Conservation (phyloP, 2,888 invertebrate genomes). For the Nemotelus nigrinus region DNA sequence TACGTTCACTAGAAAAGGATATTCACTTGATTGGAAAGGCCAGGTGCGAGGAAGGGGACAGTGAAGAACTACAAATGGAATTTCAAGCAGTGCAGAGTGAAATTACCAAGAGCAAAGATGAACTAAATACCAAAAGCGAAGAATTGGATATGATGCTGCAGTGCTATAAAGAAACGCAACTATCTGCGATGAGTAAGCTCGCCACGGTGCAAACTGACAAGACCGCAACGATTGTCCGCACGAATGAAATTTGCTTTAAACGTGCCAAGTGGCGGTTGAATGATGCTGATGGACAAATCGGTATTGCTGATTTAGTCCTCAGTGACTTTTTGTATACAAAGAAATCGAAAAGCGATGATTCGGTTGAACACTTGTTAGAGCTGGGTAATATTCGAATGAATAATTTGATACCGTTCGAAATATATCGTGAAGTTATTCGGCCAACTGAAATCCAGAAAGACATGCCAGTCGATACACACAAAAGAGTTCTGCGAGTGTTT, state of each 20-base stretch:
- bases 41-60: constrained; percentile 74
- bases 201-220: constrained; percentile 76
- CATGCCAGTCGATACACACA: constrained; percentile 87
- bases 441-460: constrained; percentile 83
- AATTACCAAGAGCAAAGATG: constrained; percentile 90
- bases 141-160: constrained; percentile 95
- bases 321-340: constrained; percentile 98
- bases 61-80: constrained; percentile 72
- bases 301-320: constrained; percentile 94
- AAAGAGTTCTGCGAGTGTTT: constrained; percentile 91
- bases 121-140: constrained; percentile 86
- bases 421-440: constrained; percentile 87
- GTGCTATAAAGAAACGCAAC: constrained; percentile 85
- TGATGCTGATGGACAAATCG: constrained; percentile 96
- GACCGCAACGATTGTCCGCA: constrained; percentile 80
- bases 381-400: constrained; percentile 95
- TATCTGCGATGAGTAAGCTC: constrained; percentile 69
- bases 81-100: constrained; percentile 73
- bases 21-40: constrained; percentile 87
- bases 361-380: constrained; percentile 96
- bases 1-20: constrained; percentile 88
- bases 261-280: constrained; percentile 98
- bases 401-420: constrained; percentile 92
- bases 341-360: constrained; percentile 95
- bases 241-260: constrained; percentile 97